A percentile compares a stretch with the other conserved stretches of the same genome.
Evolutionary conservation across 2,888 invertebrate genomes (phyloP).

Genomic region (Oconnorella tubifera): DNA sequence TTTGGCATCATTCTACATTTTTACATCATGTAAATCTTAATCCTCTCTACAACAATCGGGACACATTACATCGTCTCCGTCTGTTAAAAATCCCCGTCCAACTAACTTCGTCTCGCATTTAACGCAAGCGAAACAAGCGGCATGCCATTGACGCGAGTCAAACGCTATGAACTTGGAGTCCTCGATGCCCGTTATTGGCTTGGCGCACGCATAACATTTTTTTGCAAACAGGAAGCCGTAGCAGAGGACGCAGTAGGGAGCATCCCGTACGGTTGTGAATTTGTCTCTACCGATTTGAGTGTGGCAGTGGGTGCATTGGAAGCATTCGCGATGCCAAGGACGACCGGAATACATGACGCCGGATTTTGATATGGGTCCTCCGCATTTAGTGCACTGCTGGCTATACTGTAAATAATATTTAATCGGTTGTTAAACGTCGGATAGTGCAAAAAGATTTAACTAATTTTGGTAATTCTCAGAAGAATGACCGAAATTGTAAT

Average conservation of each 20-base stretch:
- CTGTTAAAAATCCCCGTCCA: constrained; percentile 22
- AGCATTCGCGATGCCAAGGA: constrained; percentile 27
- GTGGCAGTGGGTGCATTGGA: constrained; percentile 26
- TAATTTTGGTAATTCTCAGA: no score
- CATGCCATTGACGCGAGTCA: constrained; percentile 26
- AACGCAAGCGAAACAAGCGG: constrained; percentile 19
- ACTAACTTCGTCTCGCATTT: constrained; percentile 13
- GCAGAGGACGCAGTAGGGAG: constrained; percentile 24
- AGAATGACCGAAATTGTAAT: no score
- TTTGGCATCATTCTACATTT: no score
- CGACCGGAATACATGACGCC: constrained; percentile 22
- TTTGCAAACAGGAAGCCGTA: constrained; percentile 21
- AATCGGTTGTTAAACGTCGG: no score
- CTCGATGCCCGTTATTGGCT: constrained; percentile 19
- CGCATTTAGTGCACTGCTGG: constrained; percentile 3
- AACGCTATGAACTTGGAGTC: constrained; percentile 23
- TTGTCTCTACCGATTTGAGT: constrained; percentile 20
- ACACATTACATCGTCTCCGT: constrained; percentile 18
- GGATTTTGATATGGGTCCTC: constrained; percentile 1
- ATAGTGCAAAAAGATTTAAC: no score
- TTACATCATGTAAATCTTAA: no score
- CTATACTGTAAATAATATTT: constrained; percentile 6
- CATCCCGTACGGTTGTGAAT: constrained; percentile 22
- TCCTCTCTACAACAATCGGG: constrained; percentile 22
- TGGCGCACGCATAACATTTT: constrained; percentile 17